Conservation (phyloP, 2,113 vertebrate species). For the Cavia porcellus region DNA sequence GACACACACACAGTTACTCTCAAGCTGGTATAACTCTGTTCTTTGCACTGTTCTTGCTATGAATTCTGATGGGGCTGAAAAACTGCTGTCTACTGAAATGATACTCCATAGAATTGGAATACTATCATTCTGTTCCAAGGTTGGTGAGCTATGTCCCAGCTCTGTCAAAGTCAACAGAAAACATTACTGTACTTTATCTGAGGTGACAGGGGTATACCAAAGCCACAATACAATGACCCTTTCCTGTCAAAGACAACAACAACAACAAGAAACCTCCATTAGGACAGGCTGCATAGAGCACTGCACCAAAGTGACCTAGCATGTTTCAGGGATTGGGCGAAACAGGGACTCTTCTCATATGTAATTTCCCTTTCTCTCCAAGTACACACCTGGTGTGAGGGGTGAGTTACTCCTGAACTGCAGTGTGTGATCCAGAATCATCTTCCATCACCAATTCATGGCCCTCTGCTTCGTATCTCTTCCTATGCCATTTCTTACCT, state of each 20-base stretch:
- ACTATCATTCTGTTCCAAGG: accelerated
- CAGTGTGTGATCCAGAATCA: neutral
- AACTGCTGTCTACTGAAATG: accelerated
- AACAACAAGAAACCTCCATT: too few relatives aligned
- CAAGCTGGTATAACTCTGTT: neutral
- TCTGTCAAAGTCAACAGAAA: neutral
- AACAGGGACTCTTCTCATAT: accelerated
- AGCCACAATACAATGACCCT: accelerated
- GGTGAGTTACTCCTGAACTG: accelerated
- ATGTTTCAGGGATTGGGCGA: accelerated
- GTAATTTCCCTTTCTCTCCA: neutral
- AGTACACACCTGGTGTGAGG: neutral
- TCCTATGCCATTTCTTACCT: neutral
- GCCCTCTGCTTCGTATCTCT: neutral
- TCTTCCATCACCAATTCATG: too few relatives aligned
- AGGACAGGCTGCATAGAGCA: neutral
- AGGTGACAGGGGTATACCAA: accelerated
- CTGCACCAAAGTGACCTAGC: accelerated
- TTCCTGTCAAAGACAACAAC: too few relatives aligned
- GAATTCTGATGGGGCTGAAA: neutral
- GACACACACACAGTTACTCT: accelerated
- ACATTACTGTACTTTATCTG: too few relatives aligned
- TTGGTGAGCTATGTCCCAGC: neutral
- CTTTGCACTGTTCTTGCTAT: accelerated
- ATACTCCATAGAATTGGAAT: neutral